These are phyloP conservation scores for Monochamus saltuarius DNA, from an alignment of 1,140 invertebrate species.

Conservation along the genomic window DNA sequence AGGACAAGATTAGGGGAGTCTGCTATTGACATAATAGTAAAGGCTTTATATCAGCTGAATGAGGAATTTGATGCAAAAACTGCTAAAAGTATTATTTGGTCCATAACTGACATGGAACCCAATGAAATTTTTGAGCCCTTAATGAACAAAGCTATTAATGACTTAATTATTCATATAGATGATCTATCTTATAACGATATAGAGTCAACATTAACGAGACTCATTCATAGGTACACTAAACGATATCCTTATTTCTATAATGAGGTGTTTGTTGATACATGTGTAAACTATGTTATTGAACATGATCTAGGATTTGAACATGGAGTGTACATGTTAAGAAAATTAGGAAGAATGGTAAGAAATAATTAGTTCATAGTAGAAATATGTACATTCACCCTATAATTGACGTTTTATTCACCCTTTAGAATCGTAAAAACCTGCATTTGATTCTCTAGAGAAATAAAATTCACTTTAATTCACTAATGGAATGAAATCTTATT, in stretches of 20 bases:
- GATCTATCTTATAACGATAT: slow-evolving; percentile 54
- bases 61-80: slow-evolving; percentile 50
- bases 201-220: slow-evolving; percentile 51
- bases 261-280: slow-evolving; percentile 57
- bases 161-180: slow-evolving; percentile 52
- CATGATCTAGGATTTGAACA: slow-evolving; percentile 56
- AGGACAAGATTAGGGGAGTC: slow-evolving; percentile 54
- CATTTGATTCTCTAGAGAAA: too few relatives aligned
- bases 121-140: slow-evolving; percentile 52
- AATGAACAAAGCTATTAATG: slow-evolving; percentile 52
- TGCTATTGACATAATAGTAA: slow-evolving; percentile 54
- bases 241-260: slow-evolving; percentile 60
- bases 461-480: too few relatives aligned
- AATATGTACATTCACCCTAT: too few relatives aligned
- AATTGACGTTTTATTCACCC: too few relatives aligned
- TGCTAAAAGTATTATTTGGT: slow-evolving; percentile 56
- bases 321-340: slow-evolving; percentile 53
- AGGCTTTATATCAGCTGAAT: slow-evolving; percentile 51
- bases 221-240: slow-evolving; percentile 50
- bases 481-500: too few relatives aligned
- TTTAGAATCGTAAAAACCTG: too few relatives aligned
- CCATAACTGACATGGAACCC: slow-evolving; percentile 51
- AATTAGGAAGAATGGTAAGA: slow-evolving; percentile 57
- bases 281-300: slow-evolving; percentile 53
- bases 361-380: slow-evolving; percentile 26